Base-by-base conservation (phyloP, 2,113 vertebrate genomes). In the Serilophus lunatus region DNA sequence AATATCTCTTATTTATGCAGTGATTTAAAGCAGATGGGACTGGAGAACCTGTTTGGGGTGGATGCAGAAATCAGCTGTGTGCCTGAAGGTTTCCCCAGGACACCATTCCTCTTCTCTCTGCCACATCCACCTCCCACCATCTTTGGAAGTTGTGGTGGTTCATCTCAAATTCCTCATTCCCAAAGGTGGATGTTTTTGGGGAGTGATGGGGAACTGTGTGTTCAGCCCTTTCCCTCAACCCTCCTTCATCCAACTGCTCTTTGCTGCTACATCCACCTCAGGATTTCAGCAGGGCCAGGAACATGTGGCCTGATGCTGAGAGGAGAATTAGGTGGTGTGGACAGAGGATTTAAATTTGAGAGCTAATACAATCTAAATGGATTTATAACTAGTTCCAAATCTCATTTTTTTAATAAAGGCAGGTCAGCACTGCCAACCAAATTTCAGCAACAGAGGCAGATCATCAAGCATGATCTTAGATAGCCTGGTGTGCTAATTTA, bases 401-500 rank as follows among this genome's bases (percentile, higher is more conserved):
- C 82, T 70, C 16, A 6, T 79, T 71, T 68, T 56, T 81, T 54
- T 38, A 68, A 68, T 56, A 29, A 82, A 92, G 66, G 9, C 15
- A 93, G 65, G 65, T 84, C 84, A 76, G 66, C 36, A 15, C 12
- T 47, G 49, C 77, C 83, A 95, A 17, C 49, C 54, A 63, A 35
- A 87, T 59, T 69, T 59, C 75, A 87, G 66, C 84, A 65, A 50
- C 68, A 18, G 78, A 85, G 29, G 18, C 68, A 88, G 54, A 85
- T 76, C 74, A 45, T 87, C 50, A 61, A 18, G 66, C 76, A 79
- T 91, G 82, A 61, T 76, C 84, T 77, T 50, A 29, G 57, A 25
- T 69, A 79, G 61, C 54, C 87, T 83, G 79, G 75, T 86, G 71
- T 78, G 87, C 63, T 91, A 77, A 91, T 93, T 85, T 77, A 40